These are phyloP conservation scores for Ceratothoa steindachneri DNA, from an alignment of 2,888 invertebrate species.

Conservation along the genomic window DNA sequence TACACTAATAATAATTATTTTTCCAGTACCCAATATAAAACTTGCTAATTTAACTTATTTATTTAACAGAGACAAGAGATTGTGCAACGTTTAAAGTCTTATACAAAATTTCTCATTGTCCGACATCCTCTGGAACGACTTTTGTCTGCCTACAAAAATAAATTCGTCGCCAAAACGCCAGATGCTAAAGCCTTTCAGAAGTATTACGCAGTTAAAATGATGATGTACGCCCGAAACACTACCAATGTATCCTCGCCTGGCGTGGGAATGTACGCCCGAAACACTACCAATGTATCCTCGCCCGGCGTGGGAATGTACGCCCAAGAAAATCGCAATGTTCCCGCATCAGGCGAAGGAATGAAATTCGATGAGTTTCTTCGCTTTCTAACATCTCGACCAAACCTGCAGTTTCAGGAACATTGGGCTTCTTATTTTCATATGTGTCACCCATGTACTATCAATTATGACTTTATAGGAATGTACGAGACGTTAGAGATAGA, in stretches of 20 bases:
- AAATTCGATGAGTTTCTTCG: slow-evolving; percentile 68
- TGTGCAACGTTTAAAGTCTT: slow-evolving; percentile 63
- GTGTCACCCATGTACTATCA: slow-evolving; percentile 80
- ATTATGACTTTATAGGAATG: slow-evolving; percentile 83
- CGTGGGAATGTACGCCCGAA: slow-evolving; percentile 63
- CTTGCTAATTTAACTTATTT: too few species aligned
- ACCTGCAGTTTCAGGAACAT: slow-evolving; percentile 70
- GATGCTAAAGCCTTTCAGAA: slow-evolving; percentile 52
- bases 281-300: slow-evolving; percentile 60
- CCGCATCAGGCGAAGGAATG: slow-evolving; percentile 70
- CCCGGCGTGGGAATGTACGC: slow-evolving; percentile 69
- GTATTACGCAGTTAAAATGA: slow-evolving; percentile 64
- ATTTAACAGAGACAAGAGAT: too few species aligned
- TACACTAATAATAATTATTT: too few species aligned
- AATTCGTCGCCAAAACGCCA: slow-evolving; percentile 59
- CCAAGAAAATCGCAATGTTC: slow-evolving; percentile 58
- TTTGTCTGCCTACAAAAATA: slow-evolving; percentile 84
- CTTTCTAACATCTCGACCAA: slow-evolving; percentile 51
- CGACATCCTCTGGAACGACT: slow-evolving; percentile 86
- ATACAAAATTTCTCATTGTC: slow-evolving; percentile 79
- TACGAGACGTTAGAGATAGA: slow-evolving; percentile 81
- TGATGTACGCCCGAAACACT: slow-evolving; percentile 9
- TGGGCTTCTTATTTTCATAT: slow-evolving; percentile 78
- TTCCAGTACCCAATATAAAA: too few species aligned
- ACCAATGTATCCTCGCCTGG: slow-evolving; percentile 65